Evolutionary conservation across 2,113 vertebrate genomes (phyloP).

Genomic region (Perca fluviatilis): DNA sequence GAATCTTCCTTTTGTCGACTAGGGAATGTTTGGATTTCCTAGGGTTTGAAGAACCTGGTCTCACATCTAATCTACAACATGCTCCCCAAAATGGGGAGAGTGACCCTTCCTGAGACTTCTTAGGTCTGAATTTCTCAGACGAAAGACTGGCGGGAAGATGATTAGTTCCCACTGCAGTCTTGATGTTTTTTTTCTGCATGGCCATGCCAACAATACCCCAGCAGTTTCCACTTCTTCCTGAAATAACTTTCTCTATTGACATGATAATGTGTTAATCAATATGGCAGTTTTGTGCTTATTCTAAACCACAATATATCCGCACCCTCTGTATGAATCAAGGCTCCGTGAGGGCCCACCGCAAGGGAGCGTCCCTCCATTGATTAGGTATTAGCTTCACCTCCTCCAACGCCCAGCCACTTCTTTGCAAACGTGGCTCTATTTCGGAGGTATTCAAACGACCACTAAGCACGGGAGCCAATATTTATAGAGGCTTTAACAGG

Average conservation of each 20-base stretch:
- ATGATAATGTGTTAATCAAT: conserved; percentile 72
- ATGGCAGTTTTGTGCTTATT: conserved; percentile 61
- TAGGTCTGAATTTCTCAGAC: conserved; percentile 22
- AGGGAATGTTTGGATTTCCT: conserved; percentile 55
- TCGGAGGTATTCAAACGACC: conserved; percentile 74
- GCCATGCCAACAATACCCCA: conserved; percentile 18
- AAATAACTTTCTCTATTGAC: conserved; percentile 58
- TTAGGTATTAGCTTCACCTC: conserved; percentile 74
- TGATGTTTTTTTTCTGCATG: not conserved
- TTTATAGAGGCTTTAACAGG: conserved; percentile 83
- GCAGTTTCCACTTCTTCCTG: conserved; percentile 43
- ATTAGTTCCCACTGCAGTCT: conserved; percentile 32
- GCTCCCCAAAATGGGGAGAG: conserved; percentile 21
- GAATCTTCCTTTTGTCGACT: conserved; percentile 32
- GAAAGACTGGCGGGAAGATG: conserved; percentile 4
- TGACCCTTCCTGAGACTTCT: conserved; percentile 28
- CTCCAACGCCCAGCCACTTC: conserved; percentile 72
- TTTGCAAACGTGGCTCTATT: conserved; percentile 69
- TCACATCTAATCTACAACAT: conserved; percentile 45
- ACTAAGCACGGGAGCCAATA: conserved; percentile 74
- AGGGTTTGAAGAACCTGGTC: conserved; percentile 22
- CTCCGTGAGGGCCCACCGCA: conserved; percentile 49
- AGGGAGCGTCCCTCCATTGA: conserved; percentile 75
- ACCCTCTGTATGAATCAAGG: conserved; percentile 55
- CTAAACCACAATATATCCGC: conserved; percentile 60